Base-by-base conservation (phyloP, 2,113 vertebrate genomes). In the Promerops cafer region DNA sequence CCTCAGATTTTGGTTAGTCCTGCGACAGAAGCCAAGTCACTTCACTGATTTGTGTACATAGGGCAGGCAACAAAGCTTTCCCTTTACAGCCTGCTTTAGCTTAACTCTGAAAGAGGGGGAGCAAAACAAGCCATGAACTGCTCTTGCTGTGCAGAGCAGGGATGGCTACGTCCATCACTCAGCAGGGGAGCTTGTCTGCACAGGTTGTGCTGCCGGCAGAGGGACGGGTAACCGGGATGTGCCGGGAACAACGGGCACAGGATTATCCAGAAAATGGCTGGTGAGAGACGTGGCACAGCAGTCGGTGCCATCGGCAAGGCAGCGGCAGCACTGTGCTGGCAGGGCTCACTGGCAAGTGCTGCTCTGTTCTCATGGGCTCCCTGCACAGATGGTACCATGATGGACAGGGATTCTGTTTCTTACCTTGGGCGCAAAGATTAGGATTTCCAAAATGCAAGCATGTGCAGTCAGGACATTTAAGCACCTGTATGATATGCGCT, bases 1-100 rank as follows among this genome's bases (percentile, higher is more conserved):
- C 31, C 72, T 37, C 37, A 21, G 44, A 16, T 40, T 91, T 54
- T 60, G 44, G 33, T 59, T 54, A 60, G 44, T 35, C 33, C 49
- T 72, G 39, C 0, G 0, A 54, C 0, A 68, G 37, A 76, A 13
- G 7, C 31, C n/a, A 65, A 47, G 37, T 61, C 21, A 68, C 72
- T 37, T 76, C 68, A 50, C 2, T 1, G 4, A 26, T 33, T 30
- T 60, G 23, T 23, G 40, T 23, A 56, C 13, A 17, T 2, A 22
- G 37, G 8, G 16, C 68, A 89, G 8, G 16, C 68, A 89, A 23
- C 21, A 71, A 72, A 80, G 76, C 44, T 72, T 89, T 65, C 60
- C 24, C n/a, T 91, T 64, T 52, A 16, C 2, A 39, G 45, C 20
- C 26, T 53, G 33, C 31, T 87, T 69, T 37, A 7, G 40, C 24